Base-by-base conservation (phyloP, 2,797 vertebrate genomes). In the Alauda arvensis region DNA sequence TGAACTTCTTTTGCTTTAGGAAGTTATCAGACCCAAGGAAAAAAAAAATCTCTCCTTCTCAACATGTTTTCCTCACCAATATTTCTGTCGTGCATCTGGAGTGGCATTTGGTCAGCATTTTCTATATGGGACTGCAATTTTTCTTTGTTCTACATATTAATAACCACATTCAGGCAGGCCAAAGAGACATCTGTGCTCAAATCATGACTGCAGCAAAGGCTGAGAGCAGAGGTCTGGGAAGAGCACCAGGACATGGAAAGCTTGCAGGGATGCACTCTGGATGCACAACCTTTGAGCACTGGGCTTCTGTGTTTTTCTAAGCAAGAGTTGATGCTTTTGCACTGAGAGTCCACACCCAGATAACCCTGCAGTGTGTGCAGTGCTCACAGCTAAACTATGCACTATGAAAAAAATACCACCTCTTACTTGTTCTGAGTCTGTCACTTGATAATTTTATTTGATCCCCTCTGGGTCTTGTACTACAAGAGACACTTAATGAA, bases 401-500 rank as follows among this genome's bases (percentile, higher is more conserved):
- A 37, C 18, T 28, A 6, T 6, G 14, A 42, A 45, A 72, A 74
- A 68, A 42, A 48, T 8, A 39, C 3, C 12, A 59, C n/a, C 53
- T 78, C 56, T 80, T 60, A 56, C 52, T 89, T 69, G 39, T 17
- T 93, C 92, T 69, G 31, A 76, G 76, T 78, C 69, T 85, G 69
- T 68, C 70, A 15, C 67, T 87, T 87, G 55, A 65, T 80, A 42
- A 85, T 91, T 93, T 92, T 49, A 77, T 84, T 91, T 88, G 43
- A 90, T 75, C 45, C 63, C 86, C 69, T 79, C 82, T 83, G 84
- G 82, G 86, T 77, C 79, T 87, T 77, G 55, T 87, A 80, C 31
- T 85, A 91, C 84, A 93, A 86, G 40, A 92, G 57, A 56, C 60
- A 60, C 43, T 87, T 91, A 93, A 90, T 85, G 62, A 91, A 52